Percentiles rank a stretch among this genome's conserved stretches.
phyloP scores from a whole-genome alignment of 2,113 vertebrate genomes.

The Pedionomus torquatus region DNA sequence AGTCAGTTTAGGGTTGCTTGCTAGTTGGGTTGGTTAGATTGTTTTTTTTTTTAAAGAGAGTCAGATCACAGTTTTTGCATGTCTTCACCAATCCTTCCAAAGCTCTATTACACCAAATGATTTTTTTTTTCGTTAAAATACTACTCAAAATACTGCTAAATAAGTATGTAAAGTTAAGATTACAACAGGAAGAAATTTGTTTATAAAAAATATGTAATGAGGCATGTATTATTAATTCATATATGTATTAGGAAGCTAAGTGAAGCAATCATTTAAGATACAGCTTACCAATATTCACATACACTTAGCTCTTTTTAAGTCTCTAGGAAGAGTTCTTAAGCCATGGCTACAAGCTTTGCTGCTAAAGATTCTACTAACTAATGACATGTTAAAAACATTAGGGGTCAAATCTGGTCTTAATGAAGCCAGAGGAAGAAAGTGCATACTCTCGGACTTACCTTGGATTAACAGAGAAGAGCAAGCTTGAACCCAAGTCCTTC shows the following conservation, averaged over 20 bases:
- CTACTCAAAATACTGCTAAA: background rate
- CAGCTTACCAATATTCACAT: background rate
- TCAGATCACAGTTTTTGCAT: background rate
- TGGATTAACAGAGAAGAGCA: background rate
- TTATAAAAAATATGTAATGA: background rate
- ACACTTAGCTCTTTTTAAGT: background rate
- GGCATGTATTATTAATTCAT: background rate
- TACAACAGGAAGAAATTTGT: background rate
- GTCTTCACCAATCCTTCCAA: background rate
- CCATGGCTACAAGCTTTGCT: background rate
- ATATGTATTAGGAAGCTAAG: background rate
- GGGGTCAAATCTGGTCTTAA: background rate
- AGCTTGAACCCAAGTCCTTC: background rate
- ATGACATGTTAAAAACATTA: background rate
- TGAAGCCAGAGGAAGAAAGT: background rate
- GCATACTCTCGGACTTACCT: fast-evolving
- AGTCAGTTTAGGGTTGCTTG: background rate
- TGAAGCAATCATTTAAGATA: background rate
- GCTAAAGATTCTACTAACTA: background rate
- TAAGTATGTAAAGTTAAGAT: background rate
- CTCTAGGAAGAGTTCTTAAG: background rate
- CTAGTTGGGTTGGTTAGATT: background rate
- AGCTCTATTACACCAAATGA: background rate
- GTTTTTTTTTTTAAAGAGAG: background rate
- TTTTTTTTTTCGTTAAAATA: background rate